Conservation (phyloP, 2,113 vertebrate genomes). For the Rana temporaria region DNA sequence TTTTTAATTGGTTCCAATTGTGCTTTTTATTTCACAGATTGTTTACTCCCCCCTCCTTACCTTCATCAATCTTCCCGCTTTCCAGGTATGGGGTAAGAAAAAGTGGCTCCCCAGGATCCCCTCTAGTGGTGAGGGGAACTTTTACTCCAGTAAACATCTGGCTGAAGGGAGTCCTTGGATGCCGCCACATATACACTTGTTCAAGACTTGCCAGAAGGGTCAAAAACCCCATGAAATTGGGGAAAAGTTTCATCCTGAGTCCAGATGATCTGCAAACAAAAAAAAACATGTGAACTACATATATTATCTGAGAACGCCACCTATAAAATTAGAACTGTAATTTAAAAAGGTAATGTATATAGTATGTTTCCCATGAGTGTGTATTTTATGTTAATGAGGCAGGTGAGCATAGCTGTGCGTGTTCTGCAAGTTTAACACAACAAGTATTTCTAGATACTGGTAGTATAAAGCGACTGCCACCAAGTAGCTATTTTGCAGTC, state of each 20-base stretch:
- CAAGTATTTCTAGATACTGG: no score
- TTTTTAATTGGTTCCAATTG: no score
- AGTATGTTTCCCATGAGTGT: no score
- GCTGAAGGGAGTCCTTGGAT: constrained; percentile 75
- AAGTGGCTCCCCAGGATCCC: constrained; percentile 76
- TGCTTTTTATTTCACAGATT: no score
- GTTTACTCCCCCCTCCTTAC: constrained; percentile 55
- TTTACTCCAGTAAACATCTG: constrained; percentile 62
- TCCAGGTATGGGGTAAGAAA: constrained; percentile 83
- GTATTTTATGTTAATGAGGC: no score
- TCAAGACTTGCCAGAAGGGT: constrained; percentile 5
- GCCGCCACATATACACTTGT: constrained; percentile 54
- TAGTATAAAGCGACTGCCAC: no score
- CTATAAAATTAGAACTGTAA: no score
- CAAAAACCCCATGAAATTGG: background rate
- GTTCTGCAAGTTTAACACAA: no score
- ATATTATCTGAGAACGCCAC: no score
- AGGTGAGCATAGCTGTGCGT: no score
- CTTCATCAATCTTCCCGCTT: constrained; percentile 75
- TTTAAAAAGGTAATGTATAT: no score
- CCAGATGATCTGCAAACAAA: constrained; percentile 25
- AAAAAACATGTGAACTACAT: background rate
- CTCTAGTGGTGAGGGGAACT: constrained; percentile 59
- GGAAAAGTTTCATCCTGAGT: constrained; percentile 35
- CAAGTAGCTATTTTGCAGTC: no score